A percentile compares a stretch with the other conserved stretches of the same genome.
Evolutionary conservation across 2,888 invertebrate species (phyloP).

Genomic region (Endotricha flammealis): DNA sequence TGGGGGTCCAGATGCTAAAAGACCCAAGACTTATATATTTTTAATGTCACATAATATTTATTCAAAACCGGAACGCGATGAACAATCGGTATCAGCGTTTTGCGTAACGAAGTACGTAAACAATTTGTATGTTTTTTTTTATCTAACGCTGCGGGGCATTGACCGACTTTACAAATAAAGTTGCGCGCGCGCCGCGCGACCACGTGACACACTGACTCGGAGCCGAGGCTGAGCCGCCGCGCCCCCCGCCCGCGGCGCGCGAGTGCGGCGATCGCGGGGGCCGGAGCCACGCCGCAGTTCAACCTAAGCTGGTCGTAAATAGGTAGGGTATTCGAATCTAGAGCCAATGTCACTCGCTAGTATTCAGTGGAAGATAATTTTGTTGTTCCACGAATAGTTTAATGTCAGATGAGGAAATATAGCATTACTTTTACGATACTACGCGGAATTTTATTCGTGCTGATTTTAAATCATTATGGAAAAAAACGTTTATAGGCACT

Average conservation of each 20-base stretch:
- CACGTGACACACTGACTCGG: constrained; percentile 68
- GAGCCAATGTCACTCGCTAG: constrained; percentile 64
- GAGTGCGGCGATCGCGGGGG: constrained; percentile 10
- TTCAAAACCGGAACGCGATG: constrained; percentile 39
- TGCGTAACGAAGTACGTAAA: constrained; percentile 70
- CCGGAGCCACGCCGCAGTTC: constrained; percentile 18
- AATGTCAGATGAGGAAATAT: constrained; percentile 9
- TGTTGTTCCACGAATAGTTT: constrained; percentile 28
- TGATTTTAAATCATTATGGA: too few species aligned
- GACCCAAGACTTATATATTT: too few species aligned
- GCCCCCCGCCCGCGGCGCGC: constrained; percentile 9
- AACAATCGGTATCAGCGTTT: constrained; percentile 44
- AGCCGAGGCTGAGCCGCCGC: constrained; percentile 28
- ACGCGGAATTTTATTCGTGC: not conserved
- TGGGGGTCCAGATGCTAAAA: too few species aligned
- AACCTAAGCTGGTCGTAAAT: constrained; percentile 29
- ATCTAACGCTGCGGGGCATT: constrained; percentile 74
- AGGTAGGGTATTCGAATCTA: constrained; percentile 54
- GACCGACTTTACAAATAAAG: constrained; percentile 73
- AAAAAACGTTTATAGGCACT: too few species aligned
- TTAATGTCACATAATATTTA: constrained; percentile 21
- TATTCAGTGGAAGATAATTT: constrained; percentile 50
- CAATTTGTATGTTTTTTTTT: constrained; percentile 70
- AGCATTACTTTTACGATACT: not conserved
- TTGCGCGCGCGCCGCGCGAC: constrained; percentile 69